Percentiles rank a stretch among this genome's conserved stretches.
Evolutionary conservation across 2,888 invertebrate species (phyloP).

Genomic region (Tipula confusa): DNA sequence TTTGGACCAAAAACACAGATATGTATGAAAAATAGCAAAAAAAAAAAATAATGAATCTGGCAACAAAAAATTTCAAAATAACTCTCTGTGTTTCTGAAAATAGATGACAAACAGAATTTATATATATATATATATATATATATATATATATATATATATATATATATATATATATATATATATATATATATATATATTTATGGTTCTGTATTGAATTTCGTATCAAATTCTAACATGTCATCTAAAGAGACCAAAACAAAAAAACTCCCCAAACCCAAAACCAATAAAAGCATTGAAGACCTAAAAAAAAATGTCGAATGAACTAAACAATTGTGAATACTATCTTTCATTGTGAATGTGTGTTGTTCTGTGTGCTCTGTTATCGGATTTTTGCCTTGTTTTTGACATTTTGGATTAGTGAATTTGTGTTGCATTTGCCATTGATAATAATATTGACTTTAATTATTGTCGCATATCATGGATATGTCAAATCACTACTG

Average conservation of each 20-base stretch:
- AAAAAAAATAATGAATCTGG: constrained; percentile 3
- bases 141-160: too few relatives aligned
- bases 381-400: not conserved
- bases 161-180: too few relatives aligned
- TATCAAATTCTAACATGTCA: constrained; percentile 25
- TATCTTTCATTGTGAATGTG: not conserved
- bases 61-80: not conserved
- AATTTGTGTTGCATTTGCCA: constrained; percentile 16
- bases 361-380: not conserved
- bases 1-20: not conserved
- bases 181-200: not conserved
- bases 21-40: not conserved
- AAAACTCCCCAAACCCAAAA: not conserved
- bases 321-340: constrained; percentile 15
- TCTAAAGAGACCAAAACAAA: not conserved
- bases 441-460: constrained; percentile 6
- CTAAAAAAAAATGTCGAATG: not conserved
- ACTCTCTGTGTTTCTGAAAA: constrained; percentile 25
- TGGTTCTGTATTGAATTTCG: constrained; percentile 9
- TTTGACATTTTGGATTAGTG: constrained; percentile 14
- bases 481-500: not conserved
- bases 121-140: too few relatives aligned
- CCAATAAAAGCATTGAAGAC: not conserved
- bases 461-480: constrained; percentile 5
- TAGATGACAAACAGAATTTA: constrained; percentile 9